These are phyloP conservation scores for Salminus brasiliensis DNA, from an alignment of 2,113 vertebrate species.

Conservation along the genomic window DNA sequence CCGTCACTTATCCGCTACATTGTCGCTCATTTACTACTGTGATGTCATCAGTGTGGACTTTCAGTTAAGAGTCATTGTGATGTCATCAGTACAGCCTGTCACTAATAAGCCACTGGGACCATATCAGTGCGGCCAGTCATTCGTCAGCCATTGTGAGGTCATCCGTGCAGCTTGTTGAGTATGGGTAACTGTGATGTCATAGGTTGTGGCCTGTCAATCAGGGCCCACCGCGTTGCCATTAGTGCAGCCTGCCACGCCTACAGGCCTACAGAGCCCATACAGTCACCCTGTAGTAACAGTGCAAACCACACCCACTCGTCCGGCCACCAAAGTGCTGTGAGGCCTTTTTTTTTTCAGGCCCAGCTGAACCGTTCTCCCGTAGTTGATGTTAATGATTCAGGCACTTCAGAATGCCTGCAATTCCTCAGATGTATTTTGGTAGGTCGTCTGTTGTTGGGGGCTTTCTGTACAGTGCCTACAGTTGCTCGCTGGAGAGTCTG, in stretches of 20 bases:
- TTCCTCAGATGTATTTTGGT: not conserved
- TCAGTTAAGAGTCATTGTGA: not conserved
- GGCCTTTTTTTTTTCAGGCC: too few species aligned
- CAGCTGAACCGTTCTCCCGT: too few species aligned
- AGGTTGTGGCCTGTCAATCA: not conserved
- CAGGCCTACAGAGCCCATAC: too few species aligned
- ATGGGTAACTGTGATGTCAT: not conserved
- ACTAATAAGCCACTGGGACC: not conserved
- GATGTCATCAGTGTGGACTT: not conserved
- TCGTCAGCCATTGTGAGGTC: not conserved
- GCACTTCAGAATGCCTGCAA: too few species aligned
- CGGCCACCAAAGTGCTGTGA: too few species aligned
- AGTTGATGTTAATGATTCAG: too few species aligned
- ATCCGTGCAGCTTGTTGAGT: not conserved
- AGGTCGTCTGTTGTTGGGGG: too few species aligned
- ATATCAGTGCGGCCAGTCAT: too few species aligned
- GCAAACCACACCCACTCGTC: too few species aligned
- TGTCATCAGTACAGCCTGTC: not conserved
- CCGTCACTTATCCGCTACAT: not conserved
- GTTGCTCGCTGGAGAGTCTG: not conserved
- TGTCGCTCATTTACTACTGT: not conserved
- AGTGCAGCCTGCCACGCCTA: not conserved
- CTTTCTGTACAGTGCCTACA: not conserved
- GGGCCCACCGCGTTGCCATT: not conserved
- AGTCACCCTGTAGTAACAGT: too few species aligned